Evolutionary conservation across 2,113 vertebrate genomes (phyloP).

Genomic region (Pristiophorus japonicus): DNA sequence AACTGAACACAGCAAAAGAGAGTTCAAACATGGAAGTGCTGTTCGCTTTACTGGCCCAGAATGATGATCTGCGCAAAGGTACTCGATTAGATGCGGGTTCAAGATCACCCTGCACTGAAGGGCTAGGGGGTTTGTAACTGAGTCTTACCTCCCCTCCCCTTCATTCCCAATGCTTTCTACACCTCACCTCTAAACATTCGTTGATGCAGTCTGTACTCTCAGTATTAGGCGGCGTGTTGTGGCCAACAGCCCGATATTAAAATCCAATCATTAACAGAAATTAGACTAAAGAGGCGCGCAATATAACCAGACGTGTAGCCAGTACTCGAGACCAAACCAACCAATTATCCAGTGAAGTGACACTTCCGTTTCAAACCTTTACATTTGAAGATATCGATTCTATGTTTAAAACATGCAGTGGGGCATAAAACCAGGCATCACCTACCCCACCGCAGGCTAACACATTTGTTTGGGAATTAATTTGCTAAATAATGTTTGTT

Average conservation of each 20-base stretch:
- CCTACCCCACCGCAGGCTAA: too few relatives aligned
- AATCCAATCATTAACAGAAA: neutral
- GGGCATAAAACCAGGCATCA: neutral
- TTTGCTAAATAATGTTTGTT: neutral
- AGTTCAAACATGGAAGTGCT: constrained; percentile 53
- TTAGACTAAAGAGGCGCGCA: neutral
- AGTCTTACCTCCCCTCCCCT: neutral
- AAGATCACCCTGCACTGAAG: neutral
- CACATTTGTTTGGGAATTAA: neutral
- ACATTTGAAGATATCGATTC: neutral
- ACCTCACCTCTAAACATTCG: neutral
- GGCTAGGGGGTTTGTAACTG: neutral
- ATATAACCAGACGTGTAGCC: neutral
- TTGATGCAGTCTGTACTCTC: neutral
- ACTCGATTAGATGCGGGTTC: constrained; percentile 25
- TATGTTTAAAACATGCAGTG: neutral
- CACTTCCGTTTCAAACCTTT: neutral
- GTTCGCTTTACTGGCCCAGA: constrained; percentile 65
- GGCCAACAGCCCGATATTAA: neutral
- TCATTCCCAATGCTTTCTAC: neutral
- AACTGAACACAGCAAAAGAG: constrained; percentile 52
- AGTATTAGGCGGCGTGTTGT: neutral
- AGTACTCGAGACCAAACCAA: neutral
- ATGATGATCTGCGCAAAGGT: constrained; percentile 69
- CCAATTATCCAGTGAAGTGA: neutral